Percentiles rank a stretch among this genome's conserved stretches.
Evolutionary conservation across 2,888 invertebrate species (phyloP).

Genomic region (Cremastinae sp.): DNA sequence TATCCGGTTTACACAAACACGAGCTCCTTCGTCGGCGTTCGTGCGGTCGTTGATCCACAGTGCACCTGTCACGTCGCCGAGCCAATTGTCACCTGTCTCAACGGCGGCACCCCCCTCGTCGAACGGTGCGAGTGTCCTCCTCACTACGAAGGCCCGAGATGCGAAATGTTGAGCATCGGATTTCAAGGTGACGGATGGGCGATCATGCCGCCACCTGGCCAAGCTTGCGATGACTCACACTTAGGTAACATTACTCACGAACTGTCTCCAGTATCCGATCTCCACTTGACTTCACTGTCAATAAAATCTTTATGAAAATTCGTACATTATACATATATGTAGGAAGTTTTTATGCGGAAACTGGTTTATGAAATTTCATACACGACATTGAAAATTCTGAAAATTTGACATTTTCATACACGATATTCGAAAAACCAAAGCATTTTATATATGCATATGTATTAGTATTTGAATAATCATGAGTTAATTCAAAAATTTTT

Average conservation of each 20-base stretch:
- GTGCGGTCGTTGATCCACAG: constrained; percentile 89
- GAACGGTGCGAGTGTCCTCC: constrained; percentile 90
- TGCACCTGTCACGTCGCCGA: constrained; percentile 86
- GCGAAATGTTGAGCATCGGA: constrained; percentile 93
- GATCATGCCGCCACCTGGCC: constrained; percentile 91
- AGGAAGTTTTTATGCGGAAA: no score
- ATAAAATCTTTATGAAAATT: no score
- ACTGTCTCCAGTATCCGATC: background rate
- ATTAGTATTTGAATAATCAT: no score
- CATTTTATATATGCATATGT: no score
- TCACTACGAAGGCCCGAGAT: constrained; percentile 92
- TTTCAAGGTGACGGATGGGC: constrained; percentile 97
- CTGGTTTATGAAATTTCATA: no score
- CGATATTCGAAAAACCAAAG: no score
- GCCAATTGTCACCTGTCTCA: constrained; percentile 84
- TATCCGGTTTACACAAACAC: constrained; percentile 95
- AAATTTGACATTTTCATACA: no score
- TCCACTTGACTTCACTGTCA: background rate
- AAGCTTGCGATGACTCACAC: constrained; percentile 91
- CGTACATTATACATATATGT: no score
- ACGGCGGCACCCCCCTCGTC: constrained; percentile 87
- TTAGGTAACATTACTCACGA: constrained; percentile 68
- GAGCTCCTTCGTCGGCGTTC: constrained; percentile 96
- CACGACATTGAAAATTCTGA: no score
- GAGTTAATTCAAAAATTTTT: no score